Base-by-base conservation (phyloP, 2,113 vertebrate genomes). In the Stigmatopora nigra region DNA sequence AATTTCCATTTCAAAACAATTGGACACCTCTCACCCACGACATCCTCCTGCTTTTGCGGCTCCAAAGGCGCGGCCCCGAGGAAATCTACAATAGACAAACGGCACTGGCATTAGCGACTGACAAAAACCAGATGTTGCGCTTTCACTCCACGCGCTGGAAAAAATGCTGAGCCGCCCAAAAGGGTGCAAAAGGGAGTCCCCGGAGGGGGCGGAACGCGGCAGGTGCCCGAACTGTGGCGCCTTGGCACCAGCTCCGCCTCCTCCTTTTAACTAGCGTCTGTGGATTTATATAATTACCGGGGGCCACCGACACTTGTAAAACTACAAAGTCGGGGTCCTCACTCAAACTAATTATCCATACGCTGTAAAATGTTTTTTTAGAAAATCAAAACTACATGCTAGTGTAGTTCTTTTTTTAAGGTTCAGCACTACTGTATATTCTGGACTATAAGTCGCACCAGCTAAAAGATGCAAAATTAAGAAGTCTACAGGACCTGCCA, bases 311-410 rank as follows among this genome's bases (percentile, higher is more conserved):
- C 72, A 80, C 77, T 81, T 72, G 70, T 92, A 89, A 92, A 92
- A 91, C 78, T 90, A 90, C 90, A 92, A 91, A 92, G 89, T 66
- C 67, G 17, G 67, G 38, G 60, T 55, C 77, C 83, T 75, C 80
- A 70, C 74, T 70, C 68, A 76, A 72, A 67, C 74, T 69, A 78
- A 85, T 86, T 86, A 84, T 55, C 53, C 73, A 67, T 79, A 74
- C 84, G 86, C 59, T 61, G 41, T 22, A 7, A 19, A 57, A 35
- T 31, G 25, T 31, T 31, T 31, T 31, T 31, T 41, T 15, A 31
- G 15, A 8, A 3, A 13, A 12, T 12, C 2, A 56, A 25, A 56
- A 56, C 53, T 56, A 14, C 31, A 31, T 56, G 53, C 10, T 47
- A 19, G 64, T 57, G 36, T 73, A 75, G 59, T 31, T 31, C 3